These are phyloP conservation scores for Sinonovacula constricta DNA, from an alignment of 1,140 invertebrate genomes.

Conservation along the genomic window DNA sequence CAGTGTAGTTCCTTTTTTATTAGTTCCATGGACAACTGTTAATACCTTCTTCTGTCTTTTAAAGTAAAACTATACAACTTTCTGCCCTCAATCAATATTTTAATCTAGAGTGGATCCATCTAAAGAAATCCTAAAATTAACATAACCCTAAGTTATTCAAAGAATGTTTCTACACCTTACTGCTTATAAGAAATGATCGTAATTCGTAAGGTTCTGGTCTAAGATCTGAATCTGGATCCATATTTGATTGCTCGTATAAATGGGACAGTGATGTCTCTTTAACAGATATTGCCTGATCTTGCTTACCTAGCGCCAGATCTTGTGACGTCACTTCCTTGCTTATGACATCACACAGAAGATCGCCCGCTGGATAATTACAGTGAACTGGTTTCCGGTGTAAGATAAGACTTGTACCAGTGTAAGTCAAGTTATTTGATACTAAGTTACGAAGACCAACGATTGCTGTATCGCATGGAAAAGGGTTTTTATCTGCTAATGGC, in stretches of 20 bases:
- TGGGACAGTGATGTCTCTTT: slow-evolving; percentile 42
- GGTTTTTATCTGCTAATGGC: neutral
- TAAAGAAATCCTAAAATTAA: too few species aligned
- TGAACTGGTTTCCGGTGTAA: slow-evolving; percentile 26
- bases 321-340: neutral
- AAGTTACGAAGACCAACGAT: slow-evolving; percentile 31
- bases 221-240: slow-evolving; percentile 1
- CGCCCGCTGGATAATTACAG: slow-evolving; percentile 28
- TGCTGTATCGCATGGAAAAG: slow-evolving; percentile 21
- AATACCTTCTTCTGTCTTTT: too few species aligned
- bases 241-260: neutral
- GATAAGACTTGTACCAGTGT: slow-evolving; percentile 33
- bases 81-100: too few species aligned
- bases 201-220: slow-evolving; percentile 22
- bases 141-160: too few species aligned
- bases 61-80: too few species aligned
- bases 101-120: too few species aligned
- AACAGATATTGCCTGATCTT: neutral
- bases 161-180: too few species aligned
- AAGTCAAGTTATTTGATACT: slow-evolving; percentile 22
- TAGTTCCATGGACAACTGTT: too few species aligned
- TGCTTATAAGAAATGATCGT: slow-evolving; percentile 24
- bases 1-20: too few species aligned
- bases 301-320: slow-evolving; percentile 2
- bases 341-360: neutral